A percentile compares a stretch with the other conserved stretches of the same genome.
These are phyloP conservation scores for Anguilla rostrata DNA, from an alignment of 2,113 vertebrate genomes.

Conservation along the genomic window DNA sequence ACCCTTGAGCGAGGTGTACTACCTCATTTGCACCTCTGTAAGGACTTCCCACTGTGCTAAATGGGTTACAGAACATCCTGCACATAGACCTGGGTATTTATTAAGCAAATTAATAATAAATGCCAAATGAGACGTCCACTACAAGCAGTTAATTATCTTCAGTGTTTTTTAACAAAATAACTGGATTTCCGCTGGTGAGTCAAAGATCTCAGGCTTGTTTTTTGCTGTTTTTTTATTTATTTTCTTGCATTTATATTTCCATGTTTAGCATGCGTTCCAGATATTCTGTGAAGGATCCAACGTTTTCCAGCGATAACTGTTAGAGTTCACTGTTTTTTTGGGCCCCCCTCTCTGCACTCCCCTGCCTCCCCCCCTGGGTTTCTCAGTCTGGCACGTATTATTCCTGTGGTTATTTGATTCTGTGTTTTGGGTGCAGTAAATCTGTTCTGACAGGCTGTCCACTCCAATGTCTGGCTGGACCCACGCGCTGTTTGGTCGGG, in stretches of 20 bases:
- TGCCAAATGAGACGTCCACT: too few relatives aligned
- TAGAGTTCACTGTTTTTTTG: constrained; percentile 16
- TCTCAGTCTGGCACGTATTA: constrained; percentile 24
- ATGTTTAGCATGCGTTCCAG: constrained; percentile 24
- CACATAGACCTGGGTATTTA: not conserved
- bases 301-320: constrained; percentile 16
- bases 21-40: not conserved
- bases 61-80: not conserved
- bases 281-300: constrained; percentile 26
- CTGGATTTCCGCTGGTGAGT: constrained; percentile 28
- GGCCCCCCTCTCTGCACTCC: not conserved
- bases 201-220: constrained; percentile 20
- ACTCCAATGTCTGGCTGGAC: constrained; percentile 41
- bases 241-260: constrained; percentile 41
- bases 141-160: not conserved
- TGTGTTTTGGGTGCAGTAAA: constrained; percentile 36
- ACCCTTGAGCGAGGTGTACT: not conserved
- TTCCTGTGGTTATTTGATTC: constrained; percentile 34
- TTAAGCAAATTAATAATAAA: not conserved
- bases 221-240: constrained; percentile 26
- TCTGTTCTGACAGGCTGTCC: constrained; percentile 34
- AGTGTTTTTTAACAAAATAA: not conserved
- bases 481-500: not conserved
- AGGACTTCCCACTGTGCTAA: not conserved
- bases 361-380: not conserved